Percentiles rank a stretch among this genome's conserved stretches.
phyloP scores from a whole-genome alignment of 30 jellyfish, hydroid and myxozoan species.

The Hydractinia echinata region DNA sequence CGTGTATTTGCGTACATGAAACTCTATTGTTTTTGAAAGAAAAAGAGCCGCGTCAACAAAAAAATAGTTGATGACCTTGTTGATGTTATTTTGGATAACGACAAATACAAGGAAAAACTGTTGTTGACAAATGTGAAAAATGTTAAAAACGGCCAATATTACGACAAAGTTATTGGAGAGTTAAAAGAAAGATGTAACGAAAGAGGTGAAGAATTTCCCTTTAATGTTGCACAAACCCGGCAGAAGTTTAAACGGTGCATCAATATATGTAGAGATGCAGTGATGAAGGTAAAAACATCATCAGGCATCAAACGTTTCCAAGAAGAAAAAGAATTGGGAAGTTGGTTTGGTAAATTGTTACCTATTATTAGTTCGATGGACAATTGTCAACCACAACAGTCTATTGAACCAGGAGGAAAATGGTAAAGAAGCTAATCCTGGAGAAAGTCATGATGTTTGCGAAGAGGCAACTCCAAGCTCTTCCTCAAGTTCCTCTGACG shows the following conservation, averaged over 20 bases:
- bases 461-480: not conserved
- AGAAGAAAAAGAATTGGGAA: conserved; percentile 14
- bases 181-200: not conserved
- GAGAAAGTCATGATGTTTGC: not conserved
- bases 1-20: not conserved
- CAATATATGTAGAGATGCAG: not conserved
- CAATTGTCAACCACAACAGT: conserved; percentile 15
- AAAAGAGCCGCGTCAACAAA: not conserved
- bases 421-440: not conserved
- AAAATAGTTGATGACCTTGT: not conserved
- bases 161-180: not conserved
- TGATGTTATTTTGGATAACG: not conserved
- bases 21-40: not conserved
- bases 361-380: conserved; percentile 19
- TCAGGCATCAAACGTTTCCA: conserved; percentile 27
- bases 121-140: not conserved
- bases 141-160: not conserved
- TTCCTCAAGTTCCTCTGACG: not conserved
- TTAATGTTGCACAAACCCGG: not conserved
- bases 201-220: conserved; percentile 20
- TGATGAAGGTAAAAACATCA: conserved; percentile 2
- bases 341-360: conserved; percentile 15
- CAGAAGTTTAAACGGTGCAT: conserved; percentile 6
- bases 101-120: not conserved
- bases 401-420: conserved; percentile 16